phyloP scores from a whole-genome alignment of 1,140 invertebrate genomes.

The Ylistrum balloti region DNA sequence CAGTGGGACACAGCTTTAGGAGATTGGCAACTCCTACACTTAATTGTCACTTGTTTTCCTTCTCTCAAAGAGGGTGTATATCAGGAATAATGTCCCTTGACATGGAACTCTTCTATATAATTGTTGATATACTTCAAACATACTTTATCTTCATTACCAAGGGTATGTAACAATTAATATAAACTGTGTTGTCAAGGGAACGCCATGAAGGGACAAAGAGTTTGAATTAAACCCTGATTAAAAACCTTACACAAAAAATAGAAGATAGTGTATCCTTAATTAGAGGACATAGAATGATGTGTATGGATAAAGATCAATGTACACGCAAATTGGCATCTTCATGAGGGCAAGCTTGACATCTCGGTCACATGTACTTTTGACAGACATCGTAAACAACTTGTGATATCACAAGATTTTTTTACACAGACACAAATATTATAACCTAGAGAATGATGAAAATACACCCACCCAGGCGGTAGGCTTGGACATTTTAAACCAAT shows the following conservation, averaged over 20 bases:
- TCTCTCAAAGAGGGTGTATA: conserved; percentile 2
- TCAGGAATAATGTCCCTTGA: conserved; percentile 27
- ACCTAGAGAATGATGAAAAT: conserved; percentile 21
- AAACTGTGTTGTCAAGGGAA: conserved; percentile 10
- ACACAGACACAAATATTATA: conserved; percentile 22
- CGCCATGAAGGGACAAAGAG: conserved; percentile 23
- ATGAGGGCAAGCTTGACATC: conserved; percentile 29
- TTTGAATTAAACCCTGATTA: conserved; percentile 31
- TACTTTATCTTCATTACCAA: conserved; percentile 21
- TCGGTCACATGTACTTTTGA: neutral
- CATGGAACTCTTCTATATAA: conserved; percentile 17
- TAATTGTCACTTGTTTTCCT: conserved; percentile 28
- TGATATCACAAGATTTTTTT: neutral
- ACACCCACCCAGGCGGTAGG: neutral
- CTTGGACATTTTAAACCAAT: neutral
- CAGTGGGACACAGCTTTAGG: neutral
- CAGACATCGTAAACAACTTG: neutral
- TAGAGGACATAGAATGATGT: neutral
- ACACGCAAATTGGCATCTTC: neutral
- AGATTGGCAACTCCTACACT: conserved; percentile 2
- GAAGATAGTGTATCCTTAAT: conserved; percentile 27
- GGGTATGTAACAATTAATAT: conserved; percentile 18
- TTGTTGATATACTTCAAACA: conserved; percentile 40
- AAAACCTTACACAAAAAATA: conserved; percentile 5
- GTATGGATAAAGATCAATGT: conserved; percentile 26